A percentile compares a stretch with the other conserved stretches of the same genome.
Evolutionary conservation across 2,888 invertebrate genomes (phyloP).

Genomic region (Dendrolimus houi): DNA sequence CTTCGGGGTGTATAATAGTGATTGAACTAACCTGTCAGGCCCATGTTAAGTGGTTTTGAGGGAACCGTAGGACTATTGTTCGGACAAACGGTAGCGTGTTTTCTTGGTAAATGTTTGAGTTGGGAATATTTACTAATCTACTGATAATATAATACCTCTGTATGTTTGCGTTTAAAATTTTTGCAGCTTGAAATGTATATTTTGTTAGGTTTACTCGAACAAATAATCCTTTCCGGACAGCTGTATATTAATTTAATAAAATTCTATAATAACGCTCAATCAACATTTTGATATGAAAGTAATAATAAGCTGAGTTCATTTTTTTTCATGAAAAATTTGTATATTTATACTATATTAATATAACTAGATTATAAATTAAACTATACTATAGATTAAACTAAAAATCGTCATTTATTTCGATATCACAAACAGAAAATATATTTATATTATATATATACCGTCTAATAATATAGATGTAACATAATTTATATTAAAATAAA

Average conservation of each 20-base stretch:
- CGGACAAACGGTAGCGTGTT: conserved; percentile 68
- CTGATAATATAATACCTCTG: conserved; percentile 36
- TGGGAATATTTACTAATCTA: conserved; percentile 64
- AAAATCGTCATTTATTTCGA: too few relatives aligned
- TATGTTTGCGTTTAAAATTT: conserved; percentile 46
- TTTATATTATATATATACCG: too few relatives aligned
- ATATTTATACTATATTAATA: too few relatives aligned
- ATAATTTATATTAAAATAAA: too few relatives aligned
- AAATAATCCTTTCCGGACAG: conserved; percentile 28
- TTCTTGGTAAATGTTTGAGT: conserved; percentile 70
- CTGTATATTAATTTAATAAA: conserved; percentile 1
- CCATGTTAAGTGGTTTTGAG: conserved; percentile 74
- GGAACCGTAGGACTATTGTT: conserved; percentile 61
- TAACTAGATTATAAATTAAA: too few relatives aligned
- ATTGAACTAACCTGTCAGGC: conserved; percentile 75
- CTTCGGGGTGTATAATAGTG: conserved; percentile 66
- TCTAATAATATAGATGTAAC: too few relatives aligned
- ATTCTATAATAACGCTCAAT: too few relatives aligned
- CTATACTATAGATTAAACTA: too few relatives aligned
- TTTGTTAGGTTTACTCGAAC: conserved; percentile 31
- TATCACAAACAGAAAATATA: too few relatives aligned
- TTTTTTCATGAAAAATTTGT: too few relatives aligned
- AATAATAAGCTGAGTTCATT: too few relatives aligned
- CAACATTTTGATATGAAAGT: too few relatives aligned
- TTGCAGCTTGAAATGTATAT: conserved; percentile 35